phyloP scores from a whole-genome alignment of 2,113 vertebrate genomes.

The Sinocyclocheilus maitianheensis region DNA sequence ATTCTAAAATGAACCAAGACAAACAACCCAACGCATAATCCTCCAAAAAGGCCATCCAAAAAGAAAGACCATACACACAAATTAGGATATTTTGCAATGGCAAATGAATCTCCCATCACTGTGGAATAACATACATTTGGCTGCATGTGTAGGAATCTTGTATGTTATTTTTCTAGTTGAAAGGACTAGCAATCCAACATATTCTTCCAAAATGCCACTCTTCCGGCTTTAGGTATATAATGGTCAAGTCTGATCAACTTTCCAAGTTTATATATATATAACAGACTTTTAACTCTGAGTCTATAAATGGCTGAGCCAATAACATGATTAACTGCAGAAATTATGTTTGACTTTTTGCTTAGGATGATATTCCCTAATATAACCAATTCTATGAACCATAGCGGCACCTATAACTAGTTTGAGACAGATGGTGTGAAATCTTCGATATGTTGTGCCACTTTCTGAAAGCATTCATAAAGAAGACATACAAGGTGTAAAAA shows the following conservation, averaged over 20 bases:
- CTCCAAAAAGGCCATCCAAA: conserved; percentile 49
- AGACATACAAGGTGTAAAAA: conserved; percentile 3
- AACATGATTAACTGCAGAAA: not conserved
- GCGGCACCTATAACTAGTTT: not conserved
- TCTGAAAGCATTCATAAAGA: conserved; percentile 3
- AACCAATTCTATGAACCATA: not conserved
- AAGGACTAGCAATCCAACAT: conserved; percentile 22
- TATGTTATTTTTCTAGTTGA: conserved; percentile 49
- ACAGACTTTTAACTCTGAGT: not conserved
- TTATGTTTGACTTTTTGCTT: not conserved
- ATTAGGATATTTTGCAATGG: conserved; percentile 50
- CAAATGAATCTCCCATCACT: conserved; percentile 51
- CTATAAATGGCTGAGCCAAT: not conserved
- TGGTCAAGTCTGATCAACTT: conserved; percentile 29
- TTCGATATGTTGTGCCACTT: not conserved
- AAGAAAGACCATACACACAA: conserved; percentile 54
- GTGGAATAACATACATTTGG: conserved; percentile 49
- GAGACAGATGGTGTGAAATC: not conserved
- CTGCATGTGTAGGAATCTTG: conserved; percentile 45
- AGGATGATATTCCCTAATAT: not conserved
- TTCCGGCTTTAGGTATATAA: conserved; percentile 21
- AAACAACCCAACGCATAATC: conserved; percentile 51
- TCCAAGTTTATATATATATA: not conserved
- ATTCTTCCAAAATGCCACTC: conserved; percentile 24
- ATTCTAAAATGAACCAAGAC: conserved; percentile 39